Percentiles rank a stretch among this genome's conserved stretches.
Conservation (phyloP, 2,113 vertebrate species). For the Dinomys branickii region DNA sequence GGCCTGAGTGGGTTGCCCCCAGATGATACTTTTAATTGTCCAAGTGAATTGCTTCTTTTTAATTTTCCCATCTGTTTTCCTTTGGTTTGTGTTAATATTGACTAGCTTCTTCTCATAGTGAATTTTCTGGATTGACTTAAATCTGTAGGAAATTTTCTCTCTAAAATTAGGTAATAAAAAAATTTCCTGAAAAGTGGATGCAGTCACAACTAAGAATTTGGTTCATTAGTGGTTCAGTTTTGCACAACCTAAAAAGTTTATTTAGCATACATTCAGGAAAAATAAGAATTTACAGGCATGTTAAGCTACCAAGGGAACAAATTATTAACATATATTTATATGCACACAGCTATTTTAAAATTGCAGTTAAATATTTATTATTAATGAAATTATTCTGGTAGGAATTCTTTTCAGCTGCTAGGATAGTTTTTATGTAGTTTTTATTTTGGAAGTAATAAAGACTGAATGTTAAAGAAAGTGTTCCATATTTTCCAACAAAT, state of each 20-base stretch:
- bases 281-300: slow-evolving; percentile 40
- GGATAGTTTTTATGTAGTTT: not conserved
- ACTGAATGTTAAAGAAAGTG: not conserved
- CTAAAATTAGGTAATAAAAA: slow-evolving; percentile 38
- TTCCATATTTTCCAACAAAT: slow-evolving; percentile 51
- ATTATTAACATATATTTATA: slow-evolving; percentile 22
- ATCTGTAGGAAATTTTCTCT: not conserved
- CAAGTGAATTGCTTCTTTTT: not conserved
- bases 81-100: not conserved
- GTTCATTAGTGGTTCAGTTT: slow-evolving; percentile 7
- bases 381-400: slow-evolving; percentile 50
- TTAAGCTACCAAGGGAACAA: slow-evolving; percentile 32
- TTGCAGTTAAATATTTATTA: slow-evolving; percentile 19
- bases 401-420: slow-evolving; percentile 38
- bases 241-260: not conserved
- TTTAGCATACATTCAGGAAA: slow-evolving; percentile 39
- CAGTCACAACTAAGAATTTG: not conserved
- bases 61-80: not conserved
- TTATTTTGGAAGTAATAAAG: slow-evolving; percentile 49
- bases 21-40: no score
- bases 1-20: no score
- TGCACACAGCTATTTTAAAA: slow-evolving; percentile 26
- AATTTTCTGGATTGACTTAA: slow-evolving; percentile 34
- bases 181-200: not conserved
- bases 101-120: not conserved